Conservation (phyloP, 2,888 invertebrate species). For the Aporophyla lueneburgensis region DNA sequence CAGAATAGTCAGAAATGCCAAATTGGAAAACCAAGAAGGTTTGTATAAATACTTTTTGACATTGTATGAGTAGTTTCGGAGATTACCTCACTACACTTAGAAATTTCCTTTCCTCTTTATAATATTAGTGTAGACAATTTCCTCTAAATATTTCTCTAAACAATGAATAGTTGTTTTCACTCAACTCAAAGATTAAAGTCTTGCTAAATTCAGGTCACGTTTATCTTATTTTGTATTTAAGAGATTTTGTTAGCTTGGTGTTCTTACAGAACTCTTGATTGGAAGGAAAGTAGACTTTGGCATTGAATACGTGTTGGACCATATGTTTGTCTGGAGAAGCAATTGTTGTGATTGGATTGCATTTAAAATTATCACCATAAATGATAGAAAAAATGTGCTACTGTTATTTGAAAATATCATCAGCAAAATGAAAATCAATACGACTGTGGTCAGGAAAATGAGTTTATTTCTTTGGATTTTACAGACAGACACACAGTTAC, state of each 20-base stretch:
- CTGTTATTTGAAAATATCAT: not conserved
- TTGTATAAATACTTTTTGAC: not conserved
- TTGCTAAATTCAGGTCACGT: constrained; percentile 59
- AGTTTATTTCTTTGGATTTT: not conserved
- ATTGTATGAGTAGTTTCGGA: not conserved
- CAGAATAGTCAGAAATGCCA: too few relatives aligned
- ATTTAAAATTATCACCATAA: not conserved
- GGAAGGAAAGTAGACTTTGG: constrained; percentile 22
- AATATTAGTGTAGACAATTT: not conserved
- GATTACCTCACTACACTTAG: not conserved
- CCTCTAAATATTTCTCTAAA: not conserved
- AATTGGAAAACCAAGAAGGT: too few relatives aligned
- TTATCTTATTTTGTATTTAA: constrained; percentile 43
- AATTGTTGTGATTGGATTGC: not conserved
- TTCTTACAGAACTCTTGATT: constrained; percentile 48
- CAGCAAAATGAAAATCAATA: not conserved
- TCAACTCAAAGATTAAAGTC: not conserved
- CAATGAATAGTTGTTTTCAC: not conserved
- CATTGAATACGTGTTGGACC: constrained; percentile 41
- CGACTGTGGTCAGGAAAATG: not conserved
- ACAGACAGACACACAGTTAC: too few relatives aligned
- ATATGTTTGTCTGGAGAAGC: not conserved
- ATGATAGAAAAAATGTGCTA: not conserved
- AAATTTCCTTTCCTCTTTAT: not conserved
- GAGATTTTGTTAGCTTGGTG: constrained; percentile 51